These are phyloP conservation scores for Boloria euphrosyne DNA, from an alignment of 2,888 invertebrate species.

Conservation along the genomic window DNA sequence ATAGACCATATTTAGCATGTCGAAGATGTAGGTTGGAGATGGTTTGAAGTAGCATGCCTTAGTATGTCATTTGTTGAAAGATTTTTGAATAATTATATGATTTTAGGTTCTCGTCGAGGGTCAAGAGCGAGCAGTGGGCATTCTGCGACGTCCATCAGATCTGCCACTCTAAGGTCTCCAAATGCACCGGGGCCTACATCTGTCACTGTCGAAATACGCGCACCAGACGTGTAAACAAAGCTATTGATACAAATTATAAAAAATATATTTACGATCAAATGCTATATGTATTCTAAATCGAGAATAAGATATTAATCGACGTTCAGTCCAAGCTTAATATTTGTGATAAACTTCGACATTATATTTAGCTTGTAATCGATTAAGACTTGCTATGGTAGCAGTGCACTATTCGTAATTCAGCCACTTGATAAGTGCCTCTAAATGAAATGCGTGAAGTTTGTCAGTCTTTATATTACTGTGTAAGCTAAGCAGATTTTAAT, in stretches of 20 bases:
- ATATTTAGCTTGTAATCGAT: slow-evolving; percentile 63
- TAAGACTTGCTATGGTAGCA: slow-evolving; percentile 58
- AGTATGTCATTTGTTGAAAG: background rate
- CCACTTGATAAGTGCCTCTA: slow-evolving; percentile 76
- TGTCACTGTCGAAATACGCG: slow-evolving; percentile 90
- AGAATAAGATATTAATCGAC: slow-evolving; percentile 41
- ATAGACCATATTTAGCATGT: slow-evolving; percentile 22
- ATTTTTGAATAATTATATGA: slow-evolving; percentile 6
- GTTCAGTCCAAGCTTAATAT: slow-evolving; percentile 75
- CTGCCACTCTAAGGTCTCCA: slow-evolving; percentile 80
- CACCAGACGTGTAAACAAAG: slow-evolving; percentile 63
- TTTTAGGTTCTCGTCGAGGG: slow-evolving; percentile 84
- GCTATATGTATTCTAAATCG: slow-evolving; percentile 22
- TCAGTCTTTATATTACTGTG: slow-evolving; percentile 28
- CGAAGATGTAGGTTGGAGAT: slow-evolving; percentile 4
- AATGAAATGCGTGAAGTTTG: slow-evolving; percentile 55
- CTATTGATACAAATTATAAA: slow-evolving; percentile 11
- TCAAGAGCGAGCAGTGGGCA: slow-evolving; percentile 90
- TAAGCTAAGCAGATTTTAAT: slow-evolving; percentile 33
- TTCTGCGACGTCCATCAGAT: slow-evolving; percentile 87
- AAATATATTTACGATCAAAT: slow-evolving; percentile 16
- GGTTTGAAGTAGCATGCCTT: slow-evolving; percentile 28
- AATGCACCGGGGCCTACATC: slow-evolving; percentile 73
- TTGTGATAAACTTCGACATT: slow-evolving; percentile 75
- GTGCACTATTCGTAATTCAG: slow-evolving; percentile 62